Percentiles rank a stretch among this genome's conserved stretches.
These are phyloP conservation scores for Amphipyra berbera DNA, from an alignment of 2,888 invertebrate genomes.

Conservation along the genomic window DNA sequence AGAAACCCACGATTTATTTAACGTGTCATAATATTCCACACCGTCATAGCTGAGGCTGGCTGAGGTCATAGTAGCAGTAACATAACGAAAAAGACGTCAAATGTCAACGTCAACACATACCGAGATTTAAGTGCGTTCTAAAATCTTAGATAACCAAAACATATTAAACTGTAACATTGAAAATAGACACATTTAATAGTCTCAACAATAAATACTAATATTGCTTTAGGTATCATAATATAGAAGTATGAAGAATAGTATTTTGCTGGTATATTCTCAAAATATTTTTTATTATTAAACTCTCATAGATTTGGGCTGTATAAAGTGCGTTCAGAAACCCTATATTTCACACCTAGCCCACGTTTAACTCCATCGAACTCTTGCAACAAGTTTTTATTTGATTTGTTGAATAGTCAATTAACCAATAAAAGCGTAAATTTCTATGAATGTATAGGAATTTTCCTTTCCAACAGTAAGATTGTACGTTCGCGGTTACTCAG, in stretches of 20 bases:
- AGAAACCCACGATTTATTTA: too few relatives aligned
- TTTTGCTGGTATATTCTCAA: not conserved
- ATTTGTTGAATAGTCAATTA: conserved; percentile 17
- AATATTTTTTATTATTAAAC: not conserved
- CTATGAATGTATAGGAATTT: conserved; percentile 10
- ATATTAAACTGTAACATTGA: too few relatives aligned
- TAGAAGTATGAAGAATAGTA: too few relatives aligned
- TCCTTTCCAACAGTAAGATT: not conserved
- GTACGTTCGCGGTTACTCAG: conserved; percentile 12
- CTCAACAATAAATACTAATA: too few relatives aligned
- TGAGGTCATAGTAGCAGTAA: conserved; percentile 7
- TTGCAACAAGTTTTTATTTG: conserved; percentile 20
- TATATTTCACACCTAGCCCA: conserved; percentile 6
- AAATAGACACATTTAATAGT: too few relatives aligned
- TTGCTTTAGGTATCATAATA: too few relatives aligned
- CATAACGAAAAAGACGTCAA: conserved; percentile 16
- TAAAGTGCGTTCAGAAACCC: conserved; percentile 30
- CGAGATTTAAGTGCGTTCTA: conserved; percentile 11
- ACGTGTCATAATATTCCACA: not conserved
- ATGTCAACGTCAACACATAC: not conserved
- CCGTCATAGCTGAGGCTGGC: too few relatives aligned
- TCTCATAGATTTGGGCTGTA: not conserved
- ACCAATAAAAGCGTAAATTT: conserved; percentile 23
- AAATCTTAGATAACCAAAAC: not conserved
- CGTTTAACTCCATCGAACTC: conserved; percentile 1